Evolutionary conservation across 1,140 invertebrate species (phyloP), one percentile per base, ranked within the genome.

Genomic region (Leptoteleia sp.): DNA sequence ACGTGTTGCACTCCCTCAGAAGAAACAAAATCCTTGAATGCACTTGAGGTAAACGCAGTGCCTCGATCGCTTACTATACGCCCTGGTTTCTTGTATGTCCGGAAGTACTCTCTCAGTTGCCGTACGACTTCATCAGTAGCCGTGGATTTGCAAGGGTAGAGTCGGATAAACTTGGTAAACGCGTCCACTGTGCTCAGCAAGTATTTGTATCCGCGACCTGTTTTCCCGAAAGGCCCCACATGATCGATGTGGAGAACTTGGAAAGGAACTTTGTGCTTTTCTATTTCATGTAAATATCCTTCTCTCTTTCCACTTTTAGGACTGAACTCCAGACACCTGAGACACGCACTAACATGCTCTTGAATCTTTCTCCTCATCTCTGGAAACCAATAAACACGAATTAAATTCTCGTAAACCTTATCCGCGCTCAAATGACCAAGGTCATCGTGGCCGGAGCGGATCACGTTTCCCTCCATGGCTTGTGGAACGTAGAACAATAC

Each of bases 41-140:
- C 11, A 3, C 27, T 9, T 0, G 79, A 80, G 0, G 65, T 67
- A 48, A 82, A 82, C 0, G 31, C 35, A 0, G 61, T 64, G 0
- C 77, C 65, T 1, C 78, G 12, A 11, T 82, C 77, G 4, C 52
- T 68, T 0, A 81, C 19, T 1, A 81, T 27, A 0, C 42, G 15
- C 68, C 4, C 5, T 5, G 59, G 43, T 11, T n/a, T 40, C 11
- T 37, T 29, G 15, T 67, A 67, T 3, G 6, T 6, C 3, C 22
- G 4, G 3, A 7, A 3, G 12, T 16, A 13, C 42, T 52, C 35
- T 61, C 45, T 1, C n/a, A 4, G 12, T 15, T 52, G 17, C 2
- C 27, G 1, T 0, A 54, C 16, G 1, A 9, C 29, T 13, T 67
- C 62, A 0, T 33, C 42, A 0, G 50, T 19, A 0, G 38, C 7